phyloP scores from a whole-genome alignment of 2,113 vertebrate species.

The Empidonax alnorum region DNA sequence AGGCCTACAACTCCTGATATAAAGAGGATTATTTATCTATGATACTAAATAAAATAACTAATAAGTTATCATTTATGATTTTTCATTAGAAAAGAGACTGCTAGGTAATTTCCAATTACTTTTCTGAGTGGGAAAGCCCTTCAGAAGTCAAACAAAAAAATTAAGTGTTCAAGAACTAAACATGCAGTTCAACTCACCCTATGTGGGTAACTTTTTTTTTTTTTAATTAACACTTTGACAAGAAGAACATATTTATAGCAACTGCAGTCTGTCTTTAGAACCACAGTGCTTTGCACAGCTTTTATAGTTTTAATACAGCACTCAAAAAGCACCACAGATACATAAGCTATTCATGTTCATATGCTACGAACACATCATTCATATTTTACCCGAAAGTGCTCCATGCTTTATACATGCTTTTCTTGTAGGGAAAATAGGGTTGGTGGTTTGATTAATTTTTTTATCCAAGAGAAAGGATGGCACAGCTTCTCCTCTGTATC shows the following conservation, averaged over 20 bases:
- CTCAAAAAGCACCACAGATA: not conserved
- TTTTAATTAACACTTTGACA: not conserved
- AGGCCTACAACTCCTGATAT: not conserved
- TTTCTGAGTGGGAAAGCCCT: not conserved
- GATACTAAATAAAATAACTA: not conserved
- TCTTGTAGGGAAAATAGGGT: not conserved
- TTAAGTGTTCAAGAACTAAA: not conserved
- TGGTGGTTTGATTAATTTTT: not conserved
- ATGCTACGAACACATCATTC: not conserved
- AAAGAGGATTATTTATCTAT: not conserved
- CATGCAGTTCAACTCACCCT: not conserved
- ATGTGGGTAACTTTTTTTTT: not conserved
- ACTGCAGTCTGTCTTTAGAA: not conserved
- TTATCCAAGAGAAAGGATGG: not conserved
- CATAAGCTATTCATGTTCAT: not conserved
- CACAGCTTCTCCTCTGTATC: not conserved
- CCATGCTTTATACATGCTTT: not conserved
- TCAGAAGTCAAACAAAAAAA: not conserved
- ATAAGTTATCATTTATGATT: not conserved
- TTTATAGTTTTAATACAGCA: not conserved
- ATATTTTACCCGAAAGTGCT: not conserved
- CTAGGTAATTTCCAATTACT: not conserved
- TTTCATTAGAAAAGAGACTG: not conserved
- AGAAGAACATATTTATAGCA: slow-evolving; percentile 9
- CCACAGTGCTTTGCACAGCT: not conserved